Evolutionary conservation across 2,888 invertebrate species (phyloP).

Genomic region (Chironomus tentans): DNA sequence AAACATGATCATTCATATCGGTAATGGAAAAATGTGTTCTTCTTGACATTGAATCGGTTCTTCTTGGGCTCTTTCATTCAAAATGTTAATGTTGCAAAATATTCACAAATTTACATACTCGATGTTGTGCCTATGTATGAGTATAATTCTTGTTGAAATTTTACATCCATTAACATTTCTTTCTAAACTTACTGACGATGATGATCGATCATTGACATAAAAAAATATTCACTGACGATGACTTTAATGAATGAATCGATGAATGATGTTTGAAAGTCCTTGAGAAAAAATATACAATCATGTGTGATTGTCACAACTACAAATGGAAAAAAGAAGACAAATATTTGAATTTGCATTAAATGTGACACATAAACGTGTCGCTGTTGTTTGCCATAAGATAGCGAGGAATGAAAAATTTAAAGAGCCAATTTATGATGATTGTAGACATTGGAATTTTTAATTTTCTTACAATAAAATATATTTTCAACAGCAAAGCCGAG

Average conservation of each 20-base stretch:
- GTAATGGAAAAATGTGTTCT: not conserved
- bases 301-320: not conserved
- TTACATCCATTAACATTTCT: too few relatives aligned
- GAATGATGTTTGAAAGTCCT: not conserved
- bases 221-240: not conserved
- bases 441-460: not conserved
- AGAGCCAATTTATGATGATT: not conserved
- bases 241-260: not conserved
- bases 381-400: too few relatives aligned
- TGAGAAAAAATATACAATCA: not conserved
- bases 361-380: not conserved
- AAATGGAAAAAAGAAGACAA: not conserved
- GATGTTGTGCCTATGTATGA: too few relatives aligned
- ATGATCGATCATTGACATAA: too few relatives aligned
- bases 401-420: not conserved
- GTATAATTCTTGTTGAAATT: too few relatives aligned
- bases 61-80: not conserved
- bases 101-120: too few relatives aligned
- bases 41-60: constrained; percentile 8
- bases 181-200: too few relatives aligned
- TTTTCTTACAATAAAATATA: not conserved
- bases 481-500: too few relatives aligned
- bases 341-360: not conserved
- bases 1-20: not conserved
- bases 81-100: too few relatives aligned